A percentile compares a stretch with the other conserved stretches of the same genome.
Conservation (phyloP, 2,888 invertebrate genomes). For the Iselma pallidipennis region DNA sequence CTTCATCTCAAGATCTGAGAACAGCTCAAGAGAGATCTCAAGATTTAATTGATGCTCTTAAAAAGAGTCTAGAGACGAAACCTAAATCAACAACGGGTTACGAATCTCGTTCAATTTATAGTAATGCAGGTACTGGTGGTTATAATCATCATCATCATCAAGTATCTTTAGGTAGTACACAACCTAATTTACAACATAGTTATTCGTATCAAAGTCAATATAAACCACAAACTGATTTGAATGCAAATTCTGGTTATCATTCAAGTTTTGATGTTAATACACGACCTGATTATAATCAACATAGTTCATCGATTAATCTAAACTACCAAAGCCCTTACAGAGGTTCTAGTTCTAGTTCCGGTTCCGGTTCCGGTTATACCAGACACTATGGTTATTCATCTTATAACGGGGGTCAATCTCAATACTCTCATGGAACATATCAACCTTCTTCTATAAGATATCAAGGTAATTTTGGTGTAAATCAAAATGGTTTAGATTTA, state of each 20-base stretch:
- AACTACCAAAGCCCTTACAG: background rate
- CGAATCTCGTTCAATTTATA: slow-evolving; percentile 4
- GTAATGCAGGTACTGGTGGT: background rate
- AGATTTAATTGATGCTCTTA: slow-evolving; percentile 24
- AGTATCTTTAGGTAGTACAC: background rate
- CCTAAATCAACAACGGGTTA: slow-evolving; percentile 14
- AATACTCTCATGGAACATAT: no score
- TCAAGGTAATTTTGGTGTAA: no score
- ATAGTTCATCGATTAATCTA: background rate
- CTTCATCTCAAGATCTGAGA: slow-evolving; percentile 2
- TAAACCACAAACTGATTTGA: no score
- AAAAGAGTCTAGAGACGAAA: slow-evolving; percentile 12
- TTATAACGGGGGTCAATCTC: background rate
- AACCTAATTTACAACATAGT: background rate
- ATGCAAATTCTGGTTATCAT: background rate
- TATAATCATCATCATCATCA: background rate
- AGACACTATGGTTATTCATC: background rate
- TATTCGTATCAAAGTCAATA: background rate
- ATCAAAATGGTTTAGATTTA: background rate
- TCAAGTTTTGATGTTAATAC: no score
- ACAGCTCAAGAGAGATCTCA: slow-evolving; percentile 34
- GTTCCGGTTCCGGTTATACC: background rate
- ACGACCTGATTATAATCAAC: background rate
- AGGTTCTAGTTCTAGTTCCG: no score
- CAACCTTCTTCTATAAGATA: no score